phyloP scores from a whole-genome alignment of 2,113 vertebrate genomes.

The Murina feae region DNA sequence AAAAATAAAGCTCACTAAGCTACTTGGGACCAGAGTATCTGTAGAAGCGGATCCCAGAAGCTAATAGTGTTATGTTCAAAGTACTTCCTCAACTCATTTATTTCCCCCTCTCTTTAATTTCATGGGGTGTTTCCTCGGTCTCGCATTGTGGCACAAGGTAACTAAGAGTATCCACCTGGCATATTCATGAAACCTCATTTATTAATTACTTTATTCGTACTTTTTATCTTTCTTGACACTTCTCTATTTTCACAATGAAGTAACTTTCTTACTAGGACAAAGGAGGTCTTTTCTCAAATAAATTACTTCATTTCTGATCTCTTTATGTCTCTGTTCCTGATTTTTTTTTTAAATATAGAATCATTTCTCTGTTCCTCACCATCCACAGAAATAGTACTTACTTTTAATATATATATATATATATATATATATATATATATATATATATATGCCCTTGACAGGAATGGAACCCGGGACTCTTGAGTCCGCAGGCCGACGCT shows the following conservation, averaged over 20 bases:
- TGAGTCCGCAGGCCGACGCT: too few relatives aligned
- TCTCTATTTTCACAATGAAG: neutral
- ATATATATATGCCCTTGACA: too few relatives aligned
- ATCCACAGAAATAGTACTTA: neutral
- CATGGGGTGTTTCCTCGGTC: conserved; percentile 40
- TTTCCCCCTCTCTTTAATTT: conserved; percentile 47
- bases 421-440: too few relatives aligned
- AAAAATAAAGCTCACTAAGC: conserved; percentile 45
- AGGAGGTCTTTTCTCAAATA: neutral
- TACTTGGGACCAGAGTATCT: conserved; percentile 4
- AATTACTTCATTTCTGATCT: neutral
- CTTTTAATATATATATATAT: too few relatives aligned
- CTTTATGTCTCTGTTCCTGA: neutral
- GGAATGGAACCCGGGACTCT: too few relatives aligned
- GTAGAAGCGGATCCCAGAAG: neutral
- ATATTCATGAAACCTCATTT: neutral
- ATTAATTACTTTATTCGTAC: neutral
- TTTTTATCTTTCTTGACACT: neutral
- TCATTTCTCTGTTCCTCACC: neutral
- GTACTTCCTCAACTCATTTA: neutral
- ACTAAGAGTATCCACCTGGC: neutral
- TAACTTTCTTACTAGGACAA: neutral
- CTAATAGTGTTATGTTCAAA: conserved; percentile 47
- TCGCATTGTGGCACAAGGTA: conserved; percentile 37
- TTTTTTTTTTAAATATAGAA: neutral